Percentiles rank a stretch among this genome's conserved stretches.
Evolutionary conservation across 2,113 vertebrate genomes (phyloP).

Genomic region (Argyrosomus japonicus): DNA sequence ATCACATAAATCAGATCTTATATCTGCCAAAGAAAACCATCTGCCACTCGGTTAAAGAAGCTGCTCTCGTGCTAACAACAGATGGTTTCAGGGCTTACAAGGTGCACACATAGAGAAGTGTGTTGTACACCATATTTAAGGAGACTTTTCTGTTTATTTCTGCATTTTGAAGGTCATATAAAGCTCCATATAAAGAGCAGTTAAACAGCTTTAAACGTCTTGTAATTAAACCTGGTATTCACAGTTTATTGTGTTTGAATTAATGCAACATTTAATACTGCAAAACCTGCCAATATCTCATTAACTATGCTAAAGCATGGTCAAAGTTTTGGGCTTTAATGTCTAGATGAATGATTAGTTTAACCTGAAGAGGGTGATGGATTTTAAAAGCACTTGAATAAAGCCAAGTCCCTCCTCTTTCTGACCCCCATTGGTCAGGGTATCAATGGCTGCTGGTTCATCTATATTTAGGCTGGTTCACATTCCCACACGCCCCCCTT

Average conservation of each 20-base stretch:
- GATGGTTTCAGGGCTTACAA: neutral
- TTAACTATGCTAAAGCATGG: neutral
- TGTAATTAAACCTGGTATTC: neutral
- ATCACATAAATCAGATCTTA: constrained; percentile 23
- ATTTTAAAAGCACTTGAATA: constrained; percentile 69
- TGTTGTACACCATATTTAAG: neutral
- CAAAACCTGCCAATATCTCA: neutral
- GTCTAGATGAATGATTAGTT: constrained; percentile 7
- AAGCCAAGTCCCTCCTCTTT: constrained; percentile 74
- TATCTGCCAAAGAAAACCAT: constrained; percentile 23
- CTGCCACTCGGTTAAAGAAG: neutral
- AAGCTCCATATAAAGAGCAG: neutral
- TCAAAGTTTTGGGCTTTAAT: neutral
- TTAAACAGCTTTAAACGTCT: neutral
- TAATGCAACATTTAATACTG: neutral
- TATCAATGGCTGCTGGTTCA: constrained; percentile 80
- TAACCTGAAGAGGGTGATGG: constrained; percentile 40
- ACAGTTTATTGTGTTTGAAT: neutral
- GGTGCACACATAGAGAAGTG: neutral
- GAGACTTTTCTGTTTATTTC: neutral
- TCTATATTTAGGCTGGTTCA: constrained; percentile 84
- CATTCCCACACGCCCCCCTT: constrained; percentile 82
- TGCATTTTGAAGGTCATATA: neutral
- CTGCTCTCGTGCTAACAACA: neutral
- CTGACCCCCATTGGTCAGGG: constrained; percentile 74